A percentile compares a stretch with the other conserved stretches of the same genome.
Conservation (phyloP, 2,797 vertebrate species). For the Hippopotamyrus pictus region DNA sequence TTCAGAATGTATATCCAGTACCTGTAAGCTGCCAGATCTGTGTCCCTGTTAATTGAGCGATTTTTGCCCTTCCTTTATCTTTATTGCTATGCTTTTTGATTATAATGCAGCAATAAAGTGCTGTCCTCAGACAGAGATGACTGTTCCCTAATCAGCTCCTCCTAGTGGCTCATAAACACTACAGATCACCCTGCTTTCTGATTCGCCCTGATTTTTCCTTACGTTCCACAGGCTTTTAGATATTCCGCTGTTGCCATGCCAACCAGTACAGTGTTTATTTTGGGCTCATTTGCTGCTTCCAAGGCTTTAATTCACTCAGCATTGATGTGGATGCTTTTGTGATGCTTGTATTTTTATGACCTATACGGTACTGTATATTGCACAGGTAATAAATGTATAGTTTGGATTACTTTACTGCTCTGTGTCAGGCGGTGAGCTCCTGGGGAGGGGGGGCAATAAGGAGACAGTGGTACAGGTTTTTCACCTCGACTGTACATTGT, state of each 20-base stretch:
- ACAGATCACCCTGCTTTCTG: background rate
- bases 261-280: background rate
- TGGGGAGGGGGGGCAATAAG: background rate
- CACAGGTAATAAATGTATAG: slow-evolving; percentile 51
- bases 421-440: slow-evolving; percentile 11
- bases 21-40: background rate
- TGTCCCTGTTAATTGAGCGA: background rate
- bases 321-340: slow-evolving; percentile 22
- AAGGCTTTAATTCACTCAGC: slow-evolving; percentile 2
- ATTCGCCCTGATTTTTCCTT: background rate
- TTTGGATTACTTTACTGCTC: slow-evolving; percentile 31
- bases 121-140: slow-evolving; percentile 1
- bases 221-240: background rate
- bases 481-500: background rate
- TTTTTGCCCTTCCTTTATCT: background rate
- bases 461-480: background rate
- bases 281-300: slow-evolving; percentile 7
- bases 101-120: slow-evolving; percentile 4
- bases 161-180: background rate
- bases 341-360: slow-evolving; percentile 34
- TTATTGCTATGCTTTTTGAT: background rate
- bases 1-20: background rate
- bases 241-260: slow-evolving; percentile 16
- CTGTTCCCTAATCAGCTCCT: background rate
- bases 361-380: slow-evolving; percentile 34